Percentiles rank a stretch among this genome's conserved stretches.
These are phyloP conservation scores for Leucoma salicis DNA, from an alignment of 2,888 invertebrate species.

Conservation along the genomic window DNA sequence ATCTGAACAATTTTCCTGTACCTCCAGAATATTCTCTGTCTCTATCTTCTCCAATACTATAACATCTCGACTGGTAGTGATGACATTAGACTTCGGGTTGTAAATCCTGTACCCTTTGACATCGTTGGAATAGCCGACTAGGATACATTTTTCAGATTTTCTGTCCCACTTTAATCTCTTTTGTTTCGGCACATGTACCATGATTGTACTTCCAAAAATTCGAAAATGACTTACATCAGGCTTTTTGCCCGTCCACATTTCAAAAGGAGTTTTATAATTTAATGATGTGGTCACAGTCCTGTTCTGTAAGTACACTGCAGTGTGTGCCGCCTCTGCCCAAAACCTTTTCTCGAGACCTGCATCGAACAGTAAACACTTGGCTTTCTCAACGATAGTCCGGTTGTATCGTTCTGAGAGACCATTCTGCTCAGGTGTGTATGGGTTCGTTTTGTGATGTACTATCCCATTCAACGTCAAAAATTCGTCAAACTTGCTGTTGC, in stretches of 20 bases:
- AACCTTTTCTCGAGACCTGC: slow-evolving; percentile 1
- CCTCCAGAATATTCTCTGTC: too few species aligned
- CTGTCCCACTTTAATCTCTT: slow-evolving; percentile 28
- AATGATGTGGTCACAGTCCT: slow-evolving; percentile 1
- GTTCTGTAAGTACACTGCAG: slow-evolving; percentile 4
- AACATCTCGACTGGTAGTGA: slow-evolving; percentile 2
- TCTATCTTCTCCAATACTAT: too few species aligned
- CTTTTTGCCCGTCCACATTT: slow-evolving; percentile 13
- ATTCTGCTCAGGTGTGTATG: slow-evolving; percentile 4
- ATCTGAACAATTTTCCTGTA: too few species aligned
- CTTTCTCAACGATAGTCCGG: slow-evolving; percentile 1
- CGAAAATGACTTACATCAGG: slow-evolving; percentile 21
- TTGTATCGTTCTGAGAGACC: not conserved
- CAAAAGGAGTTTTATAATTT: slow-evolving; percentile 5
- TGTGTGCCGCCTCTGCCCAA: slow-evolving; percentile 3
- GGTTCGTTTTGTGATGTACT: not conserved
- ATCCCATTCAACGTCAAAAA: not conserved
- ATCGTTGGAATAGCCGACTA: slow-evolving; percentile 28
- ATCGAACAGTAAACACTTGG: slow-evolving; percentile 1
- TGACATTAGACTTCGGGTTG: slow-evolving; percentile 4
- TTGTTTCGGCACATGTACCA: slow-evolving; percentile 25
- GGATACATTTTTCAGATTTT: slow-evolving; percentile 23
- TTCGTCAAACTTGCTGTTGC: not conserved
- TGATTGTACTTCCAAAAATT: slow-evolving; percentile 20
- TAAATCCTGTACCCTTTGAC: slow-evolving; percentile 23